A percentile compares a stretch with the other conserved stretches of the same genome.
These are phyloP conservation scores for Cephus spinipes DNA, from an alignment of 2,888 invertebrate genomes.

Conservation along the genomic window DNA sequence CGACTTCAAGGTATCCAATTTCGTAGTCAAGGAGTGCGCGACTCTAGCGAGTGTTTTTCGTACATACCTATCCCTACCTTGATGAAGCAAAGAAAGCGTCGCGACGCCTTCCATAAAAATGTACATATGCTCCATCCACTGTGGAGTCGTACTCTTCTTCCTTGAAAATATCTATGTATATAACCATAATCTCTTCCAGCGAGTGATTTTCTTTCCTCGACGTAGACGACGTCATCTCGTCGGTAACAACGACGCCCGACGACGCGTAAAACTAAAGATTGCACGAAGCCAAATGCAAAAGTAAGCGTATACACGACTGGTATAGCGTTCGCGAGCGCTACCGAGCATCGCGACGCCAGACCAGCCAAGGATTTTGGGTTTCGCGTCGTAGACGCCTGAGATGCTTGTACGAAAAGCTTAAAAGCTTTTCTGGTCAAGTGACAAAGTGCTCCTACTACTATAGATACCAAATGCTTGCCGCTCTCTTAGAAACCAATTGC, in stretches of 20 bases:
- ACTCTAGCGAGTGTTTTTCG: neutral
- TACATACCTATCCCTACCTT: neutral
- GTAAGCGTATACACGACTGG: neutral
- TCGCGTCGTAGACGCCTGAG: neutral
- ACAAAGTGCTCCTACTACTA: neutral
- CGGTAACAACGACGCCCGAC: neutral
- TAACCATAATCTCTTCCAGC: neutral
- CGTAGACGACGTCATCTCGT: neutral
- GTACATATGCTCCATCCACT: neutral
- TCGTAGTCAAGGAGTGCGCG: neutral
- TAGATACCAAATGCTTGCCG: neutral
- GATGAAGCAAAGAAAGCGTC: neutral
- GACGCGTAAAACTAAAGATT: neutral
- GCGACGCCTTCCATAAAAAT: neutral
- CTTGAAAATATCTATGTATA: neutral
- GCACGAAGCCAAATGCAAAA: neutral
- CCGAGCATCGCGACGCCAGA: neutral
- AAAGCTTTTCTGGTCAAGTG: constrained; percentile 9
- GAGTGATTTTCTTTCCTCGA: neutral
- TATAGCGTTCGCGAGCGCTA: neutral
- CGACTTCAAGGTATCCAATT: neutral
- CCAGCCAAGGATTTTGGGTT: neutral
- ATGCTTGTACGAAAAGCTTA: neutral
- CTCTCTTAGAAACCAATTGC: neutral
- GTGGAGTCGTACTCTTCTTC: neutral